Evolutionary conservation across 1,140 invertebrate species (phyloP), one percentile per base, ranked within the genome.

Genomic region (Dysdera silvatica): DNA sequence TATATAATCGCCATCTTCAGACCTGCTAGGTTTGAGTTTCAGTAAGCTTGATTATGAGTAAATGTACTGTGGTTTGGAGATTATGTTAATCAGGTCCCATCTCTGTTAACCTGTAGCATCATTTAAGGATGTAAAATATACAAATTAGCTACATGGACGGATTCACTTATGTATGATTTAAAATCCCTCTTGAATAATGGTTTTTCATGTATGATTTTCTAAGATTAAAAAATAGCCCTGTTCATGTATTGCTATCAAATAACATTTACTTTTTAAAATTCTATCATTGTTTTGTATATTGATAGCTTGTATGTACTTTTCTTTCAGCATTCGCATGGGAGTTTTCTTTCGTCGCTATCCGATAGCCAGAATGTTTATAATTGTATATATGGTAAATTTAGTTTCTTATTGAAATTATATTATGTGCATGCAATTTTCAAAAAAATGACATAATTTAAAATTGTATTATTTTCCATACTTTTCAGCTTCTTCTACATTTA

Each of bases 331-430:
- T 48, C 79, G 87, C 57, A 81, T 88, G 23, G 88, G 89, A 18
- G 80, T 88, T 16, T 91, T 91, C 76, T 75, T 91, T 31, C 79
- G 88, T 60, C 77, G 87, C 63, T 89, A 91, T 80, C 89, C 89
- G 5, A 78, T 89, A 57, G 86, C 87, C 35, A 80, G 89, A 67
- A 83, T 89, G 53, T 82, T 88, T 75, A 82, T 90, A 12, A 80
- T 91, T 55, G 76, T 84, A 62, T 91, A 91, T 70, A 85, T 85
- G 79, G 83, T 83, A 76, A 78, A 48, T 23, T 48, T 48, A 10
- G 2, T 48, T 14, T n/a, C 26, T 48, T 48, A 12, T 12, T 20
- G 26, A 48, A 12, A 23, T 24, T 48, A 4, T 20, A n/a, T 48
- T 48, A 48, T 14, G 12, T 20, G 18, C 10, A 23, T 3, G 16